Conservation (phyloP, 2,888 invertebrate genomes). For the Blera fallax region DNA sequence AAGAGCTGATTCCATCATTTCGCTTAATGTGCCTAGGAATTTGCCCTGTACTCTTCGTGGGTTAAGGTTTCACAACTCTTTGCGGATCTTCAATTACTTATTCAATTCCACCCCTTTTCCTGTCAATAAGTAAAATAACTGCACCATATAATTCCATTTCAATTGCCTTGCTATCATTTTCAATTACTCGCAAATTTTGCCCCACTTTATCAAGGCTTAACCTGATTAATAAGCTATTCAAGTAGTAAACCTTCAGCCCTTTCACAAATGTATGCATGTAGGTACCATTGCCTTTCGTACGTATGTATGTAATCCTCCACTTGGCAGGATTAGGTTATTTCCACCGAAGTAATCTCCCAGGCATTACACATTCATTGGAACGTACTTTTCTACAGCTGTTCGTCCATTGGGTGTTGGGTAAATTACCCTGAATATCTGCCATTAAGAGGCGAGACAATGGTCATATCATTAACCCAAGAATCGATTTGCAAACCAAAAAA, state of each 20-base stretch:
- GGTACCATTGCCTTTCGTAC: neutral
- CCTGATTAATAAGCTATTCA: slow-evolving; percentile 62
- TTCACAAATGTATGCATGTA: neutral
- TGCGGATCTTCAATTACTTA: too few relatives aligned
- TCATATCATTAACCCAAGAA: slow-evolving; percentile 70
- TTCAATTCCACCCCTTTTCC: neutral
- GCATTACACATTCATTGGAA: slow-evolving; percentile 60
- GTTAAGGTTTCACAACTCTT: too few relatives aligned
- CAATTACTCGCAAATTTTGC: slow-evolving; percentile 42
- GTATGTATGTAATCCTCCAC: slow-evolving; percentile 24
- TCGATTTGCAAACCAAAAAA: slow-evolving; percentile 69
- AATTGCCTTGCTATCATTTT: slow-evolving; percentile 28
- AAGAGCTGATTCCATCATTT: too few relatives aligned
- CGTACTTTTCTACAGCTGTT: slow-evolving; percentile 41
- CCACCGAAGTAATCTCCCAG: slow-evolving; percentile 44
- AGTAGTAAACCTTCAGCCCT: slow-evolving; percentile 3
- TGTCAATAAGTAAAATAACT: neutral
- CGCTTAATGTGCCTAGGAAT: too few relatives aligned
- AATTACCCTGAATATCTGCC: slow-evolving; percentile 59
- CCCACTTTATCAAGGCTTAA: slow-evolving; percentile 36
- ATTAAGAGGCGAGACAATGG: slow-evolving; percentile 71
- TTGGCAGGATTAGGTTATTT: slow-evolving; percentile 53
- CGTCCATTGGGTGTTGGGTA: slow-evolving; percentile 32
- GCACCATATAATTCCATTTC: slow-evolving; percentile 1
- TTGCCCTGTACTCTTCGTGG: too few relatives aligned